Percentiles rank a stretch among this genome's conserved stretches.
phyloP scores from a whole-genome alignment of 2,797 vertebrate genomes.

The Gobionotothen gibberifrons region DNA sequence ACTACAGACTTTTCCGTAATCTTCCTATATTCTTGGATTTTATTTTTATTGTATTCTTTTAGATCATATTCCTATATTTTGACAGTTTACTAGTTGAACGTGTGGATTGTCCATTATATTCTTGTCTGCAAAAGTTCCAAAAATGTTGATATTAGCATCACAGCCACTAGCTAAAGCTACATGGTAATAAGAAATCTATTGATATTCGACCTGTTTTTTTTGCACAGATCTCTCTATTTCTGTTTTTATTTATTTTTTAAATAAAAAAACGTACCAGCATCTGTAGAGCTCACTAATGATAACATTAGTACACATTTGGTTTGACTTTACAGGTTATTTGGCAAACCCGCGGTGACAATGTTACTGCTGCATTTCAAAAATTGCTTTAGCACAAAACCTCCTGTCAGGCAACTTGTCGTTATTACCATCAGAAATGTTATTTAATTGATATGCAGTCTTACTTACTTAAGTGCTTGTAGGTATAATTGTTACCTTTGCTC shows the following conservation, averaged over 20 bases:
- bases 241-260: background rate
- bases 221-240: background rate
- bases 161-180: background rate
- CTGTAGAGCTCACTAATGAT: constrained; percentile 8
- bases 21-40: constrained; percentile 1
- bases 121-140: background rate
- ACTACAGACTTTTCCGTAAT: constrained; percentile 24
- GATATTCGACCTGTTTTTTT: background rate
- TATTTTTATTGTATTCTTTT: background rate
- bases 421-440: background rate
- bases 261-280: background rate
- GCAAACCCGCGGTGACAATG: background rate
- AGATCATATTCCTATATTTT: background rate
- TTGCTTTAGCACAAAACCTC: background rate
- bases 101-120: background rate
- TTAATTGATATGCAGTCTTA: background rate
- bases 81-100: background rate
- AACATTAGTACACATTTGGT: background rate
- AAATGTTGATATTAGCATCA: background rate
- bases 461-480: constrained; percentile 1
- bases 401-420: background rate
- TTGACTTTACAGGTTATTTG: background rate
- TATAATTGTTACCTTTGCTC: background rate
- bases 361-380: background rate
- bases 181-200: background rate